Percentiles rank a stretch among this genome's conserved stretches.
phyloP scores from a whole-genome alignment of 2,113 vertebrate genomes.

The Salvelinus fontinalis region DNA sequence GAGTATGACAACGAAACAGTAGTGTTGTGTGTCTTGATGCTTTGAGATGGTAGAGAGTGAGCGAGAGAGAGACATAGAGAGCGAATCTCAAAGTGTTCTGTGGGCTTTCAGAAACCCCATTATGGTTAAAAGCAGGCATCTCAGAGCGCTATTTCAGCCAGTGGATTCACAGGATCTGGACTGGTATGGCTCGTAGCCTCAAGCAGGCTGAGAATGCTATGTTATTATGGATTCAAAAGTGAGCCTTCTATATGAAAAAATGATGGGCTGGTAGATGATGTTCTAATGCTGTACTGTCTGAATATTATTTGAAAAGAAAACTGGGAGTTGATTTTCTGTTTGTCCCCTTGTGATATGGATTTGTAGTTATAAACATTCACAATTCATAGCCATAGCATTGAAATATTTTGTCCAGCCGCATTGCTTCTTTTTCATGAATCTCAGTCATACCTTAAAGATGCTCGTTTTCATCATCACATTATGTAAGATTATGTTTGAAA shows the following conservation, averaged over 20 bases:
- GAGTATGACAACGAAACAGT: neutral
- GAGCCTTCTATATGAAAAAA: neutral
- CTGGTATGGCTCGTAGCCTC: neutral
- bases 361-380: neutral
- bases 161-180: neutral
- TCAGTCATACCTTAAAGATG: neutral
- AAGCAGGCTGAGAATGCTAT: neutral
- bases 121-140: constrained; percentile 12
- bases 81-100: constrained; percentile 11
- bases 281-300: neutral
- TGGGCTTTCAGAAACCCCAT: constrained; percentile 23
- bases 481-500: constrained; percentile 18
- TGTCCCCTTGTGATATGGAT: neutral
- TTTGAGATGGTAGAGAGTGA: neutral
- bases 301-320: neutral
- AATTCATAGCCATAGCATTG: neutral
- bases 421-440: neutral
- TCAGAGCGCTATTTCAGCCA: neutral
- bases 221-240: neutral
- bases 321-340: neutral
- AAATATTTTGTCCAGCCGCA: neutral
- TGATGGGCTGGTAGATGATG: neutral
- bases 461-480: neutral
- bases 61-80: neutral
- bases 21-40: neutral